A percentile compares a stretch with the other conserved stretches of the same genome.
These are phyloP conservation scores for Brachypteracias leptosomus DNA, from an alignment of 2,113 vertebrate genomes.

Conservation along the genomic window DNA sequence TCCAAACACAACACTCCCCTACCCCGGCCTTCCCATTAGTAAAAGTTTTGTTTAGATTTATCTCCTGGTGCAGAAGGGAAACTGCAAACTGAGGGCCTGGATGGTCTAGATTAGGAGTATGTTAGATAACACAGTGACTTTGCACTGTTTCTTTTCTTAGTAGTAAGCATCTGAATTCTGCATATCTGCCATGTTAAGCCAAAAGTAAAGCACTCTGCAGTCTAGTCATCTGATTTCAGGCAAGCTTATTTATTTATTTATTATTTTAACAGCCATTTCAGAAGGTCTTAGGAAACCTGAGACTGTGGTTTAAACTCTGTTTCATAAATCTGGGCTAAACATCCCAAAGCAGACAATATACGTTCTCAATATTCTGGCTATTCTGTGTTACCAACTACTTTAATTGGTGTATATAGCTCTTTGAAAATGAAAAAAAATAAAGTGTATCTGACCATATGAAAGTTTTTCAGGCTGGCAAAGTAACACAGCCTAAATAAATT, in stretches of 20 bases:
- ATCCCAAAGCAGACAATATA: not conserved
- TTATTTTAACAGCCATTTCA: not conserved
- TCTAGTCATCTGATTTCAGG: not conserved
- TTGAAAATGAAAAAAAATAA: not conserved
- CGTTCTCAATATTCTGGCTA: not conserved
- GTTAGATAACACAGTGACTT: not conserved
- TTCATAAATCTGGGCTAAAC: not conserved
- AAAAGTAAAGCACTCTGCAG: not conserved
- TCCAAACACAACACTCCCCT: not conserved
- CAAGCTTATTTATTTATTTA: conserved; percentile 3
- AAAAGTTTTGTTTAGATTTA: not conserved
- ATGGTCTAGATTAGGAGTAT: not conserved
- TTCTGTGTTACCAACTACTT: not conserved
- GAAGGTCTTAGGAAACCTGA: not conserved
- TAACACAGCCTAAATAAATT: not conserved
- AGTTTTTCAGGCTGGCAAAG: not conserved
- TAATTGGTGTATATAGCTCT: not conserved
- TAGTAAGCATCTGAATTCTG: not conserved
- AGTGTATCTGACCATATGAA: not conserved
- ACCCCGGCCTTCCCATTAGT: not conserved
- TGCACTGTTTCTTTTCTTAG: not conserved
- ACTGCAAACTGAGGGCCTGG: not conserved
- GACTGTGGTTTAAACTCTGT: not conserved
- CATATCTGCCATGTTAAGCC: not conserved
- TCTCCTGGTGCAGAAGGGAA: not conserved